Conservation (phyloP, 2,797 vertebrate species). For the Lateolabrax maculatus region DNA sequence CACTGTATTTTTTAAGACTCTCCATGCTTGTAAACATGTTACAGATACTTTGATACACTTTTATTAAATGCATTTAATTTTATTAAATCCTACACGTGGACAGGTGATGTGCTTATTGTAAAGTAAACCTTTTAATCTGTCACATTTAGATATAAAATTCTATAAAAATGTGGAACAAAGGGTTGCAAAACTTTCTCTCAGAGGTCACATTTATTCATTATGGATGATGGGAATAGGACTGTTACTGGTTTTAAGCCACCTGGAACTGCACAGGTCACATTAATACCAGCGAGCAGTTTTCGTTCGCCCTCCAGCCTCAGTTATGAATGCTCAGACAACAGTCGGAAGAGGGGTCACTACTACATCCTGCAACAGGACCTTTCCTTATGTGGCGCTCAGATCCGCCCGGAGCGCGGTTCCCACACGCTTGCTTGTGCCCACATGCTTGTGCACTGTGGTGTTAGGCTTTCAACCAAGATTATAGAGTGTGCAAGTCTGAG, state of each 20-base stretch:
- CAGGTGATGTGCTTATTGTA: neutral
- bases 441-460: constrained; percentile 59
- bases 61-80: neutral
- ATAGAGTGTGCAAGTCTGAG: constrained; percentile 59
- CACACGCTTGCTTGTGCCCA: constrained; percentile 70
- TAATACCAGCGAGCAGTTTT: constrained; percentile 39
- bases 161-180: neutral
- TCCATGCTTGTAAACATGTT: neutral
- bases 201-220: too few species aligned
- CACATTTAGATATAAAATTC: neutral
- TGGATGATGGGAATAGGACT: neutral
- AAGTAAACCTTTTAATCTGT: neutral
- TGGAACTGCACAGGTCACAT: constrained; percentile 2
- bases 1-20: neutral
- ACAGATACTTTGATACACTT: neutral
- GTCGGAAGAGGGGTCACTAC: constrained; percentile 78
- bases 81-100: neutral
- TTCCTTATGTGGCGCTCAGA: constrained; percentile 58
- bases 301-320: constrained; percentile 30
- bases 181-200: neutral
- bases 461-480: constrained; percentile 52
- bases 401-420: constrained; percentile 68
- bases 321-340: constrained; percentile 75
- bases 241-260: constrained; percentile 5
- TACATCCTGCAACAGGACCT: constrained; percentile 79